Conservation (phyloP, 1,140 invertebrate genomes). For the Nomia melanderi region DNA sequence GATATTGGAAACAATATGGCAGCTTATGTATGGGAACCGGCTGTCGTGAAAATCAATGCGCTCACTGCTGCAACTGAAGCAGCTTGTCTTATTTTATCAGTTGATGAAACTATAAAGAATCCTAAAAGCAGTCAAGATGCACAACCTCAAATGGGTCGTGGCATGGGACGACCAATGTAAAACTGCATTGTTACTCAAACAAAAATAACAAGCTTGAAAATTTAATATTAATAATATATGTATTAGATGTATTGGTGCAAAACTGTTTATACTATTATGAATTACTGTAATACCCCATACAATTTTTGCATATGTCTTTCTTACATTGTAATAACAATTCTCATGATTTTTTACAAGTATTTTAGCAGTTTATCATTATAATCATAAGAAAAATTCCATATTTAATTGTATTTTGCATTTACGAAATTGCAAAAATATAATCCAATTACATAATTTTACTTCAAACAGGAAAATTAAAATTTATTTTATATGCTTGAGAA, state of each 20-base stretch:
- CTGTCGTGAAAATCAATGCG: slow-evolving; percentile 98
- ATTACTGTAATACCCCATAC: slow-evolving; percentile 9
- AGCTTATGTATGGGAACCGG: slow-evolving; percentile 98
- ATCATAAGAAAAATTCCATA: not conserved
- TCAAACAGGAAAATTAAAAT: not conserved
- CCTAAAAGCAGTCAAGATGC: slow-evolving; percentile 86
- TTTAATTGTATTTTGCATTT: slow-evolving; percentile 8
- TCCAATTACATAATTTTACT: not conserved
- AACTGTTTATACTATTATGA: slow-evolving; percentile 21
- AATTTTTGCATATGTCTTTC: slow-evolving; percentile 31
- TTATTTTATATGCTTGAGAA: slow-evolving; percentile 11
- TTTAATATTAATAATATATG: slow-evolving; percentile 19
- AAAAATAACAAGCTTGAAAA: not conserved
- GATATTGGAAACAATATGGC: slow-evolving; percentile 97
- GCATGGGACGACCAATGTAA: slow-evolving; percentile 87
- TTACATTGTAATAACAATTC: slow-evolving; percentile 25
- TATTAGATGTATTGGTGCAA: not conserved
- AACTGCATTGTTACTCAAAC: not conserved
- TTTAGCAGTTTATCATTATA: slow-evolving; percentile 9
- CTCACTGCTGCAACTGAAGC: slow-evolving; percentile 98
- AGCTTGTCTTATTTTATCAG: slow-evolving; percentile 96
- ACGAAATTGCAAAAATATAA: not conserved
- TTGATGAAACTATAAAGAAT: slow-evolving; percentile 99
- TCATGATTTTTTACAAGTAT: not conserved
- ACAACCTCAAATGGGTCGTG: slow-evolving; percentile 82